Percentiles rank a stretch among this genome's conserved stretches.
Evolutionary conservation across 2,113 vertebrate species (phyloP).

Genomic region (Kryptolebias marmoratus): DNA sequence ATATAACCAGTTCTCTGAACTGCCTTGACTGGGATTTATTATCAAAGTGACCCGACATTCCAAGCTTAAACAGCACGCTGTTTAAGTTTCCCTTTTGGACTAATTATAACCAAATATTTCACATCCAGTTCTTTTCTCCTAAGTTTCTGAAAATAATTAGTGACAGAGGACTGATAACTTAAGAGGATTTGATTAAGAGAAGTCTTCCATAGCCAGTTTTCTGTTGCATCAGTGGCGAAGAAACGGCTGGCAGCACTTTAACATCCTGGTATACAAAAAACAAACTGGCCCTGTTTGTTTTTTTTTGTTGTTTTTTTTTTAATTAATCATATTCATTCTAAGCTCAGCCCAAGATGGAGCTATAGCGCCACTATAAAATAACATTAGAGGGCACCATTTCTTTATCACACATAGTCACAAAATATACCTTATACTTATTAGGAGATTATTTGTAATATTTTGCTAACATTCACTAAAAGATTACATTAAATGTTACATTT

Average conservation of each 20-base stretch:
- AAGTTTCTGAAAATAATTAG: not conserved
- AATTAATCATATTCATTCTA: not conserved
- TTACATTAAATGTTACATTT: too few species aligned
- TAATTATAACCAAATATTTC: not conserved
- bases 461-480: too few species aligned
- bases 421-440: too few species aligned
- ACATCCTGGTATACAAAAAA: too few species aligned
- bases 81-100: not conserved
- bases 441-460: too few species aligned
- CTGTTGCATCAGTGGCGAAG: too few species aligned
- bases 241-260: too few species aligned
- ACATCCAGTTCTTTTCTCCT: not conserved
- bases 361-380: not conserved
- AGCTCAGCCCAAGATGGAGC: not conserved
- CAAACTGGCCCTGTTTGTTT: too few species aligned
- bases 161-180: not conserved
- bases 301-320: too few species aligned
- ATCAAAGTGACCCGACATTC: not conserved
- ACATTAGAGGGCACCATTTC: too few species aligned
- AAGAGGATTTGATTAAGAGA: not conserved
- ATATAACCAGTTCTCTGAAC: too few species aligned
- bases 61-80: not conserved
- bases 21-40: not conserved
- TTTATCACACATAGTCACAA: too few species aligned
- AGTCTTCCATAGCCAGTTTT: not conserved